Conservation (phyloP, 2,888 invertebrate species). For the Orchesellides sinensis region DNA sequence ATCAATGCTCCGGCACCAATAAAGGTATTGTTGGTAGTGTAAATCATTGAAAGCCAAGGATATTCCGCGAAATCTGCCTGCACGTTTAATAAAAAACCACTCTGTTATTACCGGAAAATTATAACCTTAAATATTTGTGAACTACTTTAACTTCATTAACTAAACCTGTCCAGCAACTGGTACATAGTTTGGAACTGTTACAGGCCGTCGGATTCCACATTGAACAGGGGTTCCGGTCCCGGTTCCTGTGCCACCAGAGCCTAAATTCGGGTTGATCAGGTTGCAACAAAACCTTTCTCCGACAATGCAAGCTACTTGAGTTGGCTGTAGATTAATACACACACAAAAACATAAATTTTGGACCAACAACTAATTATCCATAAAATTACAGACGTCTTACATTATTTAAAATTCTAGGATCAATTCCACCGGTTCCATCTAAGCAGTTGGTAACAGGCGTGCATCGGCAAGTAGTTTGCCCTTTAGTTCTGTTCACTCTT, state of each 20-base stretch:
- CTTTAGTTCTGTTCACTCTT: background rate
- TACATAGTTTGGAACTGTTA: slow-evolving; percentile 26
- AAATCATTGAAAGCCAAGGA: slow-evolving; percentile 84
- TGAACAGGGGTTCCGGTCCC: slow-evolving; percentile 27
- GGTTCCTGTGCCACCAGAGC: background rate
- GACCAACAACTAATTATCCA: too few species aligned
- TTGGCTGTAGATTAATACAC: slow-evolving; percentile 5
- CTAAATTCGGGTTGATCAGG: slow-evolving; percentile 24
- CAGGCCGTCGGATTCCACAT: slow-evolving; percentile 11
- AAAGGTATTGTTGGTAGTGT: slow-evolving; percentile 81
- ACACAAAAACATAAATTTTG: background rate
- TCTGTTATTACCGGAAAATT: too few species aligned
- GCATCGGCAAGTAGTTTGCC: slow-evolving; percentile 25
- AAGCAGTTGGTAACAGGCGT: slow-evolving; percentile 27
- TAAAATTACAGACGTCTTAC: slow-evolving; percentile 10
- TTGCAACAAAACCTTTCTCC: slow-evolving; percentile 52
- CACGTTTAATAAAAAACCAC: background rate
- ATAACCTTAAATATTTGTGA: too few species aligned
- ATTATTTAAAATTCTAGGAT: slow-evolving; percentile 49
- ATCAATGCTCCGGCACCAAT: slow-evolving; percentile 83
- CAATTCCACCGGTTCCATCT: slow-evolving; percentile 56
- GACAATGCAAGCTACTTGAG: slow-evolving; percentile 10
- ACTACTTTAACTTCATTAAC: background rate
- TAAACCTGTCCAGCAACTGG: slow-evolving; percentile 14
- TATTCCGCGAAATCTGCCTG: slow-evolving; percentile 84